Evolutionary conservation across 1,140 invertebrate species (phyloP).

Genomic region (Onthophagus taurus): DNA sequence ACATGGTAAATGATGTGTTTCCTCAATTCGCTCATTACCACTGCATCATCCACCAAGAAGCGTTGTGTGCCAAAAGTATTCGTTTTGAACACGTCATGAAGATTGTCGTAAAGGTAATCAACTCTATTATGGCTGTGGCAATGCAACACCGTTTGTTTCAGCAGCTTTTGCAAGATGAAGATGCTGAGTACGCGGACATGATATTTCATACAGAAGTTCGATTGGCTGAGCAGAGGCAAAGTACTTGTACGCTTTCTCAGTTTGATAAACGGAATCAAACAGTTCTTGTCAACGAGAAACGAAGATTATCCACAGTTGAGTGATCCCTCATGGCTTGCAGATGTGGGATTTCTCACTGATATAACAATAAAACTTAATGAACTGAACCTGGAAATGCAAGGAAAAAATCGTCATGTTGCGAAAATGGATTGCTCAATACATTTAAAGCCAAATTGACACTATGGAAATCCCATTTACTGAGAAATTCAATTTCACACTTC

Average conservation of each 20-base stretch:
- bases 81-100: constrained; percentile 4
- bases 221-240: constrained; percentile 18
- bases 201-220: constrained; percentile 16
- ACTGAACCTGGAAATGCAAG: constrained; percentile 18
- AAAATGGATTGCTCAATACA: constrained; percentile 10
- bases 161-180: constrained; percentile 15
- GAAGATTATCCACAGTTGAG: constrained; percentile 2
- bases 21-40: constrained; percentile 1
- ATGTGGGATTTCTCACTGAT: constrained; percentile 18
- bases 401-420: constrained; percentile 16
- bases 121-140: constrained; percentile 2
- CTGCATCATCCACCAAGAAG: constrained; percentile 12
- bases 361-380: constrained; percentile 18
- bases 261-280: constrained; percentile 13
- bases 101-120: constrained; percentile 3
- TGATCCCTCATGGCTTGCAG: constrained; percentile 10
- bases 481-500: constrained; percentile 15
- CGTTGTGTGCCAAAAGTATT: constrained; percentile 7
- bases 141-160: constrained; percentile 2
- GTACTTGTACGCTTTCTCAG: constrained; percentile 17
- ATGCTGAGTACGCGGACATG: constrained; percentile 15
- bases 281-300: constrained; percentile 16
- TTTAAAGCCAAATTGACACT: constrained; percentile 17
- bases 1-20: background rate
- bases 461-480: constrained; percentile 17